Evolutionary conservation across 2,113 vertebrate genomes (phyloP).

Genomic region (Istiophorus platypterus): DNA sequence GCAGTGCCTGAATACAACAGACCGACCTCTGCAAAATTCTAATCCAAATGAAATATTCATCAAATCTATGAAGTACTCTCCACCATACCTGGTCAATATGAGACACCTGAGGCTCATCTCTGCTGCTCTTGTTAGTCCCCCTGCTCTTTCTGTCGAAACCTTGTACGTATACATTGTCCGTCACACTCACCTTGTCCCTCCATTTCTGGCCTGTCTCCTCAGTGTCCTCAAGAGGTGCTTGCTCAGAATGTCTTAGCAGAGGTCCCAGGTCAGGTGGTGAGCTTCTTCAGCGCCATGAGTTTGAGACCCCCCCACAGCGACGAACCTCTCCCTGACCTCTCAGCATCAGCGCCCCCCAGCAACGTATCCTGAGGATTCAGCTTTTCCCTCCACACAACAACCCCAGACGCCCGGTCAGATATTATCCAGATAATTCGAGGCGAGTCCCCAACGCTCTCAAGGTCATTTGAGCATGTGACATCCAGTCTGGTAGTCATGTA

Average conservation of each 20-base stretch:
- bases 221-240: conserved; percentile 78
- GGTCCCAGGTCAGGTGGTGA: conserved; percentile 78
- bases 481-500: not conserved
- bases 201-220: conserved; percentile 15
- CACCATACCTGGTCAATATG: no score
- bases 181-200: not conserved
- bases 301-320: conserved; percentile 65
- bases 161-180: not conserved
- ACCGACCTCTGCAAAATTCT: no score
- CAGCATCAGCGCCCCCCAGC: conserved; percentile 43
- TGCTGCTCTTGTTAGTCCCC: no score
- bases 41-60: no score
- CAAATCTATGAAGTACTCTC: no score
- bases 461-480: not conserved
- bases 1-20: no score
- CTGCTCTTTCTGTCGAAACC: not conserved
- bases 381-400: not conserved
- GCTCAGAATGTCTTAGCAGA: conserved; percentile 82
- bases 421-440: not conserved
- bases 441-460: no score
- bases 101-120: not conserved
- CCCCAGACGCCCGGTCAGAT: not conserved
- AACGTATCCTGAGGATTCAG: conserved; percentile 7
- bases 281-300: conserved; percentile 73
- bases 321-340: conserved; percentile 14